phyloP scores from a whole-genome alignment of 2,113 vertebrate species.

The Epinephelus cyanopodus region DNA sequence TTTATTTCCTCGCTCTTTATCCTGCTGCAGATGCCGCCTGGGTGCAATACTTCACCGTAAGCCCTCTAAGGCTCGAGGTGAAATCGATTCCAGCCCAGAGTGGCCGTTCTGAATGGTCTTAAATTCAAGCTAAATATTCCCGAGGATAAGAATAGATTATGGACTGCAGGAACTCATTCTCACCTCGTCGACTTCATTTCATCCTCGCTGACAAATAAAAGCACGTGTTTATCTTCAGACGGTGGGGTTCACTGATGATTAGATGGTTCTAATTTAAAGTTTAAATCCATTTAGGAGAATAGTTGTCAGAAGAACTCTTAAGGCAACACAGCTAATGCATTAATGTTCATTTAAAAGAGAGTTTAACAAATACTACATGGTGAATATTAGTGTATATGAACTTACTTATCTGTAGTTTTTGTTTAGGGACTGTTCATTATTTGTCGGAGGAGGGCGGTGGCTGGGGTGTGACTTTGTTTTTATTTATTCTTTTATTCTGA shows the following conservation, averaged over 20 bases:
- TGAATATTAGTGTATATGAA: background rate
- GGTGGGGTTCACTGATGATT: background rate
- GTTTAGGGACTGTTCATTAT: too few species aligned
- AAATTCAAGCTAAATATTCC: slow-evolving; percentile 54
- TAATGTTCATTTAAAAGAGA: background rate
- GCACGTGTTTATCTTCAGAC: slow-evolving; percentile 16
- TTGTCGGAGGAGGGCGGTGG: too few species aligned
- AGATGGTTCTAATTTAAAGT: background rate
- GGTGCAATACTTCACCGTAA: slow-evolving; percentile 46
- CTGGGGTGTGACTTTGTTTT: too few species aligned
- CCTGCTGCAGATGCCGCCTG: slow-evolving; percentile 48
- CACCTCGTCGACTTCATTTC: slow-evolving; percentile 17
- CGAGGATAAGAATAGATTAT: slow-evolving; percentile 38
- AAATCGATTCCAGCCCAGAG: slow-evolving; percentile 59
- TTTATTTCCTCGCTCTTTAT: slow-evolving; percentile 59
- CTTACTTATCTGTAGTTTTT: background rate
- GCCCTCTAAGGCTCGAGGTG: slow-evolving; percentile 48
- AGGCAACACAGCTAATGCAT: slow-evolving; percentile 2
- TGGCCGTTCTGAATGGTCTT: slow-evolving; percentile 35
- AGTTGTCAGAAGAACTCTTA: background rate
- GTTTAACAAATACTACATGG: background rate
- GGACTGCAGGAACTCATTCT: slow-evolving; percentile 40
- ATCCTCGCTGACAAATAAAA: background rate
- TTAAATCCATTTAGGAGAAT: background rate
- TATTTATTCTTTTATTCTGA: too few species aligned